A percentile compares a stretch with the other conserved stretches of the same genome.
These are phyloP conservation scores for Apamea crenata DNA, from an alignment of 2,888 invertebrate species.

Conservation along the genomic window DNA sequence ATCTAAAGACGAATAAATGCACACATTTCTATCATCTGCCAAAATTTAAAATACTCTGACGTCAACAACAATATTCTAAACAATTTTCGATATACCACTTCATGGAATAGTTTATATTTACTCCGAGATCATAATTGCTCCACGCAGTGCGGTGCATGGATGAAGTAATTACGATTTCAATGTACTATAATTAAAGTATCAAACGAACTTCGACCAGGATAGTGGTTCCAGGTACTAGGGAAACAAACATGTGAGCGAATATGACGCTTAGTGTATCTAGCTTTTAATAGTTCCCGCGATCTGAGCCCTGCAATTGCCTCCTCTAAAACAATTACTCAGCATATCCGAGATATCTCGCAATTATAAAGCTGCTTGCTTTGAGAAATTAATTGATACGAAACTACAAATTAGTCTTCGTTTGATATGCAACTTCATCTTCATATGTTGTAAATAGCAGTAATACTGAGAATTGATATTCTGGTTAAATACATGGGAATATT, in stretches of 20 bases:
- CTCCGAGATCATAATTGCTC: conserved; percentile 5
- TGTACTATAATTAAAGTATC: conserved; percentile 30
- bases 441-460: conserved; percentile 7
- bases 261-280: conserved; percentile 5
- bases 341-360: conserved; percentile 27
- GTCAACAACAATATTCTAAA: not conserved
- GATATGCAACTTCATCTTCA: conserved; percentile 18
- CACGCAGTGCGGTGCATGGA: not conserved
- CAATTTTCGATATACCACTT: not conserved
- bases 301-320: conserved; percentile 18
- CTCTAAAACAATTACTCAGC: conserved; percentile 18
- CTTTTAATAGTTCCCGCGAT: conserved; percentile 5
- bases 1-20: not conserved
- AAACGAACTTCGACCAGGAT: not conserved
- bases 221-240: not conserved
- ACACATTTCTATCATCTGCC: not conserved
- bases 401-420: conserved; percentile 20
- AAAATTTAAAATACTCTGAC: not conserved
- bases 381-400: conserved; percentile 35
- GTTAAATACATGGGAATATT: conserved; percentile 34
- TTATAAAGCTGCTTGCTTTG: conserved; percentile 6
- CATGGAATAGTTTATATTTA: not conserved
- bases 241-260: conserved; percentile 1
- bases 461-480: conserved; percentile 26
- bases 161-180: not conserved